Conservation (phyloP, 2,888 invertebrate genomes). For the Idaea biselata region DNA sequence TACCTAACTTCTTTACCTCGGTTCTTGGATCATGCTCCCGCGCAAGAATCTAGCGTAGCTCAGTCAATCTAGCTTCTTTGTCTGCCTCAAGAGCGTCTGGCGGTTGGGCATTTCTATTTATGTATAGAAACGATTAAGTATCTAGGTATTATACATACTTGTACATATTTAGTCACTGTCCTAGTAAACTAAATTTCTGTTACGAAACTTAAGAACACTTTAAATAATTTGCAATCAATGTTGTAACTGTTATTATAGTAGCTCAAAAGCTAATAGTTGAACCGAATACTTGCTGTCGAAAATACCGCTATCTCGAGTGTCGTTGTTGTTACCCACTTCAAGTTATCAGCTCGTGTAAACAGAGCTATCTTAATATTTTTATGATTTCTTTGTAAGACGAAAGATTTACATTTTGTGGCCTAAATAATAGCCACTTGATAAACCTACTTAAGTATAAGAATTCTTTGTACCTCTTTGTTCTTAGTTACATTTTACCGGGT, state of each 20-base stretch:
- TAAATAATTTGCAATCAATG: background rate
- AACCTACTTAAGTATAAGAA: background rate
- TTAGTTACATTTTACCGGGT: too few relatives aligned
- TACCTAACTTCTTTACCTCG: too few relatives aligned
- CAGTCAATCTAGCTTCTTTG: too few relatives aligned
- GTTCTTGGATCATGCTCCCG: too few relatives aligned
- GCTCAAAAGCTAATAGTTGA: background rate
- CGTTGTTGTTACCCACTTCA: conserved; percentile 18
- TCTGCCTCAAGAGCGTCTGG: too few relatives aligned
- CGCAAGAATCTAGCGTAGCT: too few relatives aligned
- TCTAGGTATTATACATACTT: too few relatives aligned
- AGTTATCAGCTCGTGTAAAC: conserved; percentile 19
- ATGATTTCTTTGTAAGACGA: background rate
- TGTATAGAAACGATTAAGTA: too few relatives aligned
- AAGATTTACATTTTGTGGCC: background rate
- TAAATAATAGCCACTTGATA: background rate
- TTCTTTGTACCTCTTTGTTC: background rate
- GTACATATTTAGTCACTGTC: background rate
- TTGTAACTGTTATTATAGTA: background rate
- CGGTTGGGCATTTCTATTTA: too few relatives aligned
- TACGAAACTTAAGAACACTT: background rate
- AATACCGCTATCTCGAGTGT: conserved; percentile 17
- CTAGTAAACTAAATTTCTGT: background rate
- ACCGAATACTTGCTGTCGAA: background rate
- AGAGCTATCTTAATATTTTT: conserved; percentile 20